phyloP scores from a whole-genome alignment of 2,888 invertebrate species.

The Galerucella pusilla region DNA sequence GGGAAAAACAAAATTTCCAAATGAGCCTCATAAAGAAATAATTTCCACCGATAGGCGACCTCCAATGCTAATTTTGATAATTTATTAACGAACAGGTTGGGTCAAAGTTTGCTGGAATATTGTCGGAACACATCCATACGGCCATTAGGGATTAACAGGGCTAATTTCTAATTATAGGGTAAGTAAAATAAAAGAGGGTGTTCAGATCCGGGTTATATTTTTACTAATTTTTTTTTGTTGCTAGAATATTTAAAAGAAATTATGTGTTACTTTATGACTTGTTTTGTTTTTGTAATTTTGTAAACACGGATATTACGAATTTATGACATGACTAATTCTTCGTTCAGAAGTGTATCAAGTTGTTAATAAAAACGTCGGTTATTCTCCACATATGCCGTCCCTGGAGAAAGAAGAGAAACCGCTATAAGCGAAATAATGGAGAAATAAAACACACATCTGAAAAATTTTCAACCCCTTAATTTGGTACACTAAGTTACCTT shows the following conservation, averaged over 20 bases:
- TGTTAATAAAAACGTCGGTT: constrained; percentile 1
- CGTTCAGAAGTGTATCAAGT: neutral
- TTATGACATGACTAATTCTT: neutral
- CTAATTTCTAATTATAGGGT: constrained; percentile 59
- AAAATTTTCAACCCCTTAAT: constrained; percentile 62
- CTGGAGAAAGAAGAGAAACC: constrained; percentile 25
- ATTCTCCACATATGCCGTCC: constrained; percentile 8
- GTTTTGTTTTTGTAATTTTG: neutral
- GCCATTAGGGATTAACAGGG: constrained; percentile 59
- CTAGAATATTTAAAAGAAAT: neutral
- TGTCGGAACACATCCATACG: constrained; percentile 57
- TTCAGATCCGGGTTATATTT: constrained; percentile 27
- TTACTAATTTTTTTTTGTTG: too few relatives aligned
- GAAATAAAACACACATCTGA: constrained; percentile 54
- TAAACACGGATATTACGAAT: neutral
- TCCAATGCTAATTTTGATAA: constrained; percentile 48
- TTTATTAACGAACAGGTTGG: constrained; percentile 56
- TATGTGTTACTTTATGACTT: neutral
- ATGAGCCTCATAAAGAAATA: constrained; percentile 47
- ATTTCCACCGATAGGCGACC: constrained; percentile 41
- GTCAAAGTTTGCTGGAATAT: constrained; percentile 54
- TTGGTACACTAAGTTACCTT: constrained; percentile 62
- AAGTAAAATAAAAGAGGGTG: constrained; percentile 59
- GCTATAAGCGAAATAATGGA: constrained; percentile 46
- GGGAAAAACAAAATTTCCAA: constrained; percentile 40